phyloP scores from a whole-genome alignment of 30 jellyfish, hydroid and myxozoan genomes.

The Clytia hemisphaerica region DNA sequence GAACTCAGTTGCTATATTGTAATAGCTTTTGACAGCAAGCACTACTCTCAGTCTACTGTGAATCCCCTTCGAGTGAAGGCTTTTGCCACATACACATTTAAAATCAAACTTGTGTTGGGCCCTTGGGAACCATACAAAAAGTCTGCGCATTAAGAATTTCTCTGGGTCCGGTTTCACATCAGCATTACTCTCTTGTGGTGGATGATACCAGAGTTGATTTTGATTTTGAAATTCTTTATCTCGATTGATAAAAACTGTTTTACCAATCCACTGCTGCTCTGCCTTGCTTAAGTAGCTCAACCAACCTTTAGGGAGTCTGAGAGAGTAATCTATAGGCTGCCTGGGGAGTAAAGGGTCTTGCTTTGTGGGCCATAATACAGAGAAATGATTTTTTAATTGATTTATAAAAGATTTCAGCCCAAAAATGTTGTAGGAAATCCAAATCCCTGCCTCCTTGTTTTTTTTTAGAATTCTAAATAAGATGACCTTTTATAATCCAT shows the following conservation, averaged over 20 bases:
- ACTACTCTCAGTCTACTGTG: too few relatives aligned
- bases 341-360: constrained; percentile 8
- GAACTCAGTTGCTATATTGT: constrained; percentile 3
- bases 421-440: too few relatives aligned
- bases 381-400: too few relatives aligned
- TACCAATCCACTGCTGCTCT: constrained; percentile 2
- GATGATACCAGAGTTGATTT: not conserved
- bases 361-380: too few relatives aligned
- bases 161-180: not conserved
- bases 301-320: constrained; percentile 6
- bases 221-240: not conserved
- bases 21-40: not conserved
- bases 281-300: not conserved
- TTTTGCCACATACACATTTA: not conserved
- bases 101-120: not conserved
- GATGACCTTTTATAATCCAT: too few relatives aligned
- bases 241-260: too few relatives aligned
- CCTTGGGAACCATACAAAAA: constrained; percentile 1
- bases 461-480: too few relatives aligned
- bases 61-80: constrained; percentile 14
- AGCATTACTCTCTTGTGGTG: too few relatives aligned
- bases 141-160: not conserved
- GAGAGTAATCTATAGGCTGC: not conserved
- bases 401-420: too few relatives aligned
- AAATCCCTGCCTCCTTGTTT: too few relatives aligned